These are phyloP conservation scores for Silurus glanis DNA, from an alignment of 2,113 vertebrate species.

Conservation along the genomic window DNA sequence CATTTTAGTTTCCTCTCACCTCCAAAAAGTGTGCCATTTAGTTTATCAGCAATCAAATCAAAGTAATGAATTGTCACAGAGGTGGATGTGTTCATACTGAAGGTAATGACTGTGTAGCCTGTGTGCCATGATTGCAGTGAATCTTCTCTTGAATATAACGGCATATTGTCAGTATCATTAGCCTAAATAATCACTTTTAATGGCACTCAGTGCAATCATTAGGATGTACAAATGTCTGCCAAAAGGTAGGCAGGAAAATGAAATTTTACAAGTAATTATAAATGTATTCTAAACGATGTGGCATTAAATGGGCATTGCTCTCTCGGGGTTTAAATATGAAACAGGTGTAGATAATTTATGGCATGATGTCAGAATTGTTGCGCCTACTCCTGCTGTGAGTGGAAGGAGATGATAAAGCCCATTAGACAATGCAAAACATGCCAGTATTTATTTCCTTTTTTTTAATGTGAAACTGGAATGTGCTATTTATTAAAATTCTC, in stretches of 20 bases:
- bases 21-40: background rate
- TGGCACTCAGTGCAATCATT: background rate
- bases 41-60: background rate
- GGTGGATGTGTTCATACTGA: background rate
- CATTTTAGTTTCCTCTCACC: background rate
- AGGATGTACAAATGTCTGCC: background rate
- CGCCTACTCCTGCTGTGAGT: background rate
- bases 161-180: background rate
- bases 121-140: background rate
- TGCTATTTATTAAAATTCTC: background rate
- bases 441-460: no score
- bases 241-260: background rate
- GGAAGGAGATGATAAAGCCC: background rate
- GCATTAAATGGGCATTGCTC: background rate
- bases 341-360: background rate
- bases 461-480: background rate
- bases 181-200: conserved; percentile 1
- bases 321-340: background rate
- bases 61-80: background rate
- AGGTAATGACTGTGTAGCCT: background rate
- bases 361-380: background rate
- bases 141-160: background rate
- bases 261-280: background rate
- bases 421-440: background rate
- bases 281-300: background rate